Conservation (phyloP, 2,797 vertebrate genomes). For the Sardinella longiceps region DNA sequence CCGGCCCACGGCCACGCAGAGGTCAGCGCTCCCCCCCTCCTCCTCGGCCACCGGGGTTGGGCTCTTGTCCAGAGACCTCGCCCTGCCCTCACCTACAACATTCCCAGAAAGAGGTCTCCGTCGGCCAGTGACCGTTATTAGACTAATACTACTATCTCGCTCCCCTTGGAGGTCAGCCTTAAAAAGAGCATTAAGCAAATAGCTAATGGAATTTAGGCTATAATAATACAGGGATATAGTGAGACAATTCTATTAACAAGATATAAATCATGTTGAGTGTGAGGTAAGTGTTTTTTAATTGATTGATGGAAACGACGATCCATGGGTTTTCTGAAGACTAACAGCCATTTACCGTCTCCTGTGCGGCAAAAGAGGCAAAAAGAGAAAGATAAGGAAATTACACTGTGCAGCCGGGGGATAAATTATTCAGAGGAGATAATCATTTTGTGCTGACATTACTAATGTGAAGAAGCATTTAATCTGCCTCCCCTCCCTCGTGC, state of each 20-base stretch:
- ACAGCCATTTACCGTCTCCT: slow-evolving; percentile 90
- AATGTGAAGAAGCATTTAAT: slow-evolving; percentile 99
- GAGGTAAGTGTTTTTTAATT: slow-evolving; percentile 99
- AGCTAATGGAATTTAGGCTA: slow-evolving; percentile 98
- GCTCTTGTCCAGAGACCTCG: slow-evolving; percentile 62
- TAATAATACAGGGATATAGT: slow-evolving; percentile 99
- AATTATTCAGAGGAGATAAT: slow-evolving; percentile 98
- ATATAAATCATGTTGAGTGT: slow-evolving; percentile 99
- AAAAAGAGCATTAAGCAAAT: slow-evolving; percentile 93
- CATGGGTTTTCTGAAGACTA: slow-evolving; percentile 87
- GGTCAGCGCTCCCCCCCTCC: not conserved
- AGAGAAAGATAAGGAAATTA: slow-evolving; percentile 91
- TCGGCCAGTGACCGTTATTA: slow-evolving; percentile 76
- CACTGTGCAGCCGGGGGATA: slow-evolving; percentile 81
- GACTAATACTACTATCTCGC: slow-evolving; percentile 76
- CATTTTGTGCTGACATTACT: slow-evolving; percentile 98
- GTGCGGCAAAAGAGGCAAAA: slow-evolving; percentile 86
- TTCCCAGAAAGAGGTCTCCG: slow-evolving; percentile 84
- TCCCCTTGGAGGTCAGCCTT: slow-evolving; percentile 88
- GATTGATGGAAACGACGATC: slow-evolving; percentile 97
- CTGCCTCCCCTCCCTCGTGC: slow-evolving; percentile 76
- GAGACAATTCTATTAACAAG: slow-evolving; percentile 99
- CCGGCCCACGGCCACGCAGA: slow-evolving; percentile 11
- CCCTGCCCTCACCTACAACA: slow-evolving; percentile 81
- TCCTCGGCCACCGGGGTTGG: not conserved